phyloP scores from a whole-genome alignment of 1,140 invertebrate genomes.

The Platyscapa corneri region DNA sequence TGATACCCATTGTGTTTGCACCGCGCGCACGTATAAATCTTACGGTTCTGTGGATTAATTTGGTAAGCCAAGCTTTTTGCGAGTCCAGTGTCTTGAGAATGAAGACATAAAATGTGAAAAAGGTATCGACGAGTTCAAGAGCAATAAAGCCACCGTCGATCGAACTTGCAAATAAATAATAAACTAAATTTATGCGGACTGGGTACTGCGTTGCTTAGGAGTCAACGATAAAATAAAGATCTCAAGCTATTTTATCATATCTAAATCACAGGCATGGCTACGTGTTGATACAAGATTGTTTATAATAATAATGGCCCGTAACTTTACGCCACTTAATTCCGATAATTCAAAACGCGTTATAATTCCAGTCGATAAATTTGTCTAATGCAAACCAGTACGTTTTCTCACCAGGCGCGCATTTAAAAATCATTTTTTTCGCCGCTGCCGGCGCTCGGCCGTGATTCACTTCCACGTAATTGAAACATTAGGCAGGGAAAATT shows the following conservation, averaged over 20 bases:
- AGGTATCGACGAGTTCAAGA: no score
- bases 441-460: background rate
- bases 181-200: no score
- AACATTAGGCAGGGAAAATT: conserved; percentile 39
- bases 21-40: background rate
- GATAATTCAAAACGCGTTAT: background rate
- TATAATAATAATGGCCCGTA: conserved; percentile 20
- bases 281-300: background rate
- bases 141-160: no score
- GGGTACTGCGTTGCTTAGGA: no score
- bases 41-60: background rate
- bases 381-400: conserved; percentile 7
- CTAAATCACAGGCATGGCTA: background rate
- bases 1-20: background rate
- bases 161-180: no score
- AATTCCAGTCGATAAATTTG: conserved; percentile 25
- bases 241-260: background rate
- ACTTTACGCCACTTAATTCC: background rate
- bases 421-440: background rate
- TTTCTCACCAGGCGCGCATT: background rate
- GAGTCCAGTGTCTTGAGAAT: background rate
- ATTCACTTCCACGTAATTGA: conserved; percentile 34
- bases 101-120: background rate
- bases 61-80: background rate
- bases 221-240: no score